These are phyloP conservation scores for Drosophila siamana DNA, from an alignment of 2,888 invertebrate species.

Conservation along the genomic window DNA sequence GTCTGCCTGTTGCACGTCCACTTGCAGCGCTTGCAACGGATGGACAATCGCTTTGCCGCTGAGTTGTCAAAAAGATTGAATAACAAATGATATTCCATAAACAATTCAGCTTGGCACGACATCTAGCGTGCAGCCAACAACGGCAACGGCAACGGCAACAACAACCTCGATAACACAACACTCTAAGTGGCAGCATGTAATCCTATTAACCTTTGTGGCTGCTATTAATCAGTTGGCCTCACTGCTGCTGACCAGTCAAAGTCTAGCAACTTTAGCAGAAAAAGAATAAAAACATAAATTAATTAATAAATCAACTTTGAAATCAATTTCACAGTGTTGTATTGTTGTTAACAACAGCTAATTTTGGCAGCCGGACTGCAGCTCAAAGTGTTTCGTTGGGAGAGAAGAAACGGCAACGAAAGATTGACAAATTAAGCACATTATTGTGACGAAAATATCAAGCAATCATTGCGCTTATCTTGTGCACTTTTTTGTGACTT, in stretches of 20 bases:
- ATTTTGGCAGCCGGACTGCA: conserved; percentile 14
- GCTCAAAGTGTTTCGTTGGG: conserved; percentile 29
- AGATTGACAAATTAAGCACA: conserved; percentile 28
- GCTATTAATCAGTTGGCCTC: conserved; percentile 66
- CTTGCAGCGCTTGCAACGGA: background rate
- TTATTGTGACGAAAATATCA: conserved; percentile 1
- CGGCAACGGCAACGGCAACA: conserved; percentile 17
- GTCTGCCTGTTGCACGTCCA: conserved; percentile 30
- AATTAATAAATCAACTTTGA: conserved; percentile 1
- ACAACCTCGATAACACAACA: conserved; percentile 21
- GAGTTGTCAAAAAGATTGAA: conserved; percentile 44
- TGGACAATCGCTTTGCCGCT: background rate
- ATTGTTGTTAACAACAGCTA: conserved; percentile 26
- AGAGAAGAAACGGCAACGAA: background rate
- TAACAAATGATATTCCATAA: conserved; percentile 53
- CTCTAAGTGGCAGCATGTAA: conserved; percentile 53
- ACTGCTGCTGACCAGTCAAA: too few species aligned
- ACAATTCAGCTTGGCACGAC: conserved; percentile 54
- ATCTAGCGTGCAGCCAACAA: conserved; percentile 64
- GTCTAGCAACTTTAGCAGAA: conserved; percentile 26
- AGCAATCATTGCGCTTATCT: conserved; percentile 39
- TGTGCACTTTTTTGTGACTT: conserved; percentile 38
- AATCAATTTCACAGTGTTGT: background rate
- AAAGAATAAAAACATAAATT: background rate
- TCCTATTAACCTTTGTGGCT: conserved; percentile 72